Evolutionary conservation across 2,888 invertebrate genomes (phyloP).

Genomic region (Lasius platythorax): DNA sequence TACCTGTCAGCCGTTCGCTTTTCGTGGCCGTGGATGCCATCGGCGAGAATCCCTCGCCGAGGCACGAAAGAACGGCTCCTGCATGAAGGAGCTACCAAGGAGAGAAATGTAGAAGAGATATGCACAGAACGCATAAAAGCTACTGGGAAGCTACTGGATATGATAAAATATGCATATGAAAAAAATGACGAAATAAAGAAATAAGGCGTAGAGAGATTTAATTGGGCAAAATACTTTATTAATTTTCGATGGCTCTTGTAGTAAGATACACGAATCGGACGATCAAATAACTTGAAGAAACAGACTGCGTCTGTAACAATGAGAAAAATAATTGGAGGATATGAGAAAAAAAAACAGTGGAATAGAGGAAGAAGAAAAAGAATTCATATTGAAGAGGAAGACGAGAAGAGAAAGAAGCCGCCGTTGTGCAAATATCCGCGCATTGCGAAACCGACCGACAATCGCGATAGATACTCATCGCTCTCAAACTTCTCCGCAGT

Average conservation of each 20-base stretch:
- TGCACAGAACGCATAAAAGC: neutral
- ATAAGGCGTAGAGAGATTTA: neutral
- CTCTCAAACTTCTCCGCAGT: neutral
- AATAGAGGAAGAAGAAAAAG: neutral
- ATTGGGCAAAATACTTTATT: slow-evolving; percentile 3
- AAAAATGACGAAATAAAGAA: neutral
- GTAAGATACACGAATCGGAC: neutral
- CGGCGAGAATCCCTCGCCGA: slow-evolving; percentile 19
- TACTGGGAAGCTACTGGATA: no score
- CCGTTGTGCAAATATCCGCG: neutral
- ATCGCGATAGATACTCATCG: neutral
- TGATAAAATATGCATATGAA: neutral
- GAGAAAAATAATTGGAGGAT: neutral
- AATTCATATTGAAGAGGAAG: neutral
- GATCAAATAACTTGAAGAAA: neutral
- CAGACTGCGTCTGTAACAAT: neutral
- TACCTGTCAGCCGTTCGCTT: slow-evolving; percentile 54
- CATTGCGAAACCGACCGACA: neutral
- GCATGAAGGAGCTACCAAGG: neutral
- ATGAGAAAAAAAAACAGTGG: neutral
- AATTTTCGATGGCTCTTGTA: neutral
- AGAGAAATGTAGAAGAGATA: neutral
- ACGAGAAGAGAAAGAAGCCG: neutral
- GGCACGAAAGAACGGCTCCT: neutral
- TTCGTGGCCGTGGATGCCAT: slow-evolving; percentile 29